These are phyloP conservation scores for Seladonia tumulorum DNA, from an alignment of 2,888 invertebrate genomes.

Conservation along the genomic window DNA sequence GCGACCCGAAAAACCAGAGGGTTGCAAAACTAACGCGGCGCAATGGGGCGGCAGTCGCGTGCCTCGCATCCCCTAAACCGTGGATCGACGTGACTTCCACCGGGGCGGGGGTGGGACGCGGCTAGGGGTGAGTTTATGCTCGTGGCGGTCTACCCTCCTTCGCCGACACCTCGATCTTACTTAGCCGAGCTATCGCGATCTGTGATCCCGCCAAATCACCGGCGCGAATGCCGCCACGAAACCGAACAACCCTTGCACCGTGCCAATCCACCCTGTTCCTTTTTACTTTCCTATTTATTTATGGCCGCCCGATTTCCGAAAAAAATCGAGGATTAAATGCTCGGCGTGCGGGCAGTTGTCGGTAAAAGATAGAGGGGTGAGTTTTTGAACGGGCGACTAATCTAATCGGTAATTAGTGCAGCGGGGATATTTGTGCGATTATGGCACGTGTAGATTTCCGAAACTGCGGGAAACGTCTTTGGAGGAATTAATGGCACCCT, in stretches of 20 bases:
- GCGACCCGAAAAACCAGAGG: conserved; percentile 45
- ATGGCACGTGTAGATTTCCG: no score
- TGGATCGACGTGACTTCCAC: conserved; percentile 39
- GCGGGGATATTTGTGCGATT: not conserved
- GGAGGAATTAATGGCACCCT: no score
- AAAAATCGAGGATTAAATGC: not conserved
- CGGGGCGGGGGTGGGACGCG: not conserved
- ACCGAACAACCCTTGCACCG: conserved; percentile 19
- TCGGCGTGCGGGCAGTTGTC: not conserved
- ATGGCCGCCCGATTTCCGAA: not conserved
- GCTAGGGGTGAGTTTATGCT: conserved; percentile 33
- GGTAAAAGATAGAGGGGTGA: not conserved
- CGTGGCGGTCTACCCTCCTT: conserved; percentile 58
- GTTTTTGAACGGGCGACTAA: not conserved
- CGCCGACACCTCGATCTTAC: conserved; percentile 66
- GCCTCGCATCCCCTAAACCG: conserved; percentile 59
- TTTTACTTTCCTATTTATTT: not conserved
- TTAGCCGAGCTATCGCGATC: conserved; percentile 60
- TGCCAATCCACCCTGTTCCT: conserved; percentile 19
- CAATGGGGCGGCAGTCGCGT: conserved; percentile 85
- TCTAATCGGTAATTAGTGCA: not conserved
- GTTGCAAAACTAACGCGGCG: conserved; percentile 82
- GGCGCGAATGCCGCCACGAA: conserved; percentile 55
- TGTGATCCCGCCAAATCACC: conserved; percentile 66
- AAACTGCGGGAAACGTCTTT: no score